Evolutionary conservation across 2,888 invertebrate species (phyloP), one percentile per base, ranked within the genome.

Genomic region (Tenthredo scrophulariae): DNA sequence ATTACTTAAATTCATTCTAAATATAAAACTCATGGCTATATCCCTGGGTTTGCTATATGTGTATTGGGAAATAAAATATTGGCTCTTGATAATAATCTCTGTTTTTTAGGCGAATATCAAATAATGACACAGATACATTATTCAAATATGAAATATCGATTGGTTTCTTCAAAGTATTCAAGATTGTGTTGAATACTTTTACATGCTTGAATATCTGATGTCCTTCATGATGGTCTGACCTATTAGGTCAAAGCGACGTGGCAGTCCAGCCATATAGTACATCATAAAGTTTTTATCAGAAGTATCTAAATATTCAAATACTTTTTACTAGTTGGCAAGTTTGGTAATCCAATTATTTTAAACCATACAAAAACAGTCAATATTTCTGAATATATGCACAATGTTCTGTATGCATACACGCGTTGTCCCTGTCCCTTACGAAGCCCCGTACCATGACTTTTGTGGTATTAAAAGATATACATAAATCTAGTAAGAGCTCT

Each of bases 151-250:
- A 54, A 77, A 77, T 77, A 77, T 77, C 7, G 77, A 77, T 50
- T 77, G 33, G 29, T 50, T 46, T 29, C 50, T 33, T 29, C 7
- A 54, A 54, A 33, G 29, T 77, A 74, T 43, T 54, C 77, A 33
- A 77, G 54, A 77, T 54, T 26, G 2, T 54, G 33, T 77, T 77
- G 77, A 77, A 77, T 77, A 54, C 33, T 54, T 77, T 54, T 77
- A 54, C 46, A 77, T 77, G 29, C 33, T 46, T 77, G 77, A 77
- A 77, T 54, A 77, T 77, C 4, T 18, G 40, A 50, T 77, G 29
- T 22, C 9, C 6, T 33, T 50, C 46, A 67, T 50, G 54, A 77
- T 77, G 15, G 15, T 29, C 9, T 33, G 29, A 46, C n/a, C 26
- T 5, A 75, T 75, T 15, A 18, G 7, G 9, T 70, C 33, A 15